A percentile compares a stretch with the other conserved stretches of the same genome.
Conservation (phyloP, 2,113 vertebrate genomes). For the Emydocephalus ijimae region DNA sequence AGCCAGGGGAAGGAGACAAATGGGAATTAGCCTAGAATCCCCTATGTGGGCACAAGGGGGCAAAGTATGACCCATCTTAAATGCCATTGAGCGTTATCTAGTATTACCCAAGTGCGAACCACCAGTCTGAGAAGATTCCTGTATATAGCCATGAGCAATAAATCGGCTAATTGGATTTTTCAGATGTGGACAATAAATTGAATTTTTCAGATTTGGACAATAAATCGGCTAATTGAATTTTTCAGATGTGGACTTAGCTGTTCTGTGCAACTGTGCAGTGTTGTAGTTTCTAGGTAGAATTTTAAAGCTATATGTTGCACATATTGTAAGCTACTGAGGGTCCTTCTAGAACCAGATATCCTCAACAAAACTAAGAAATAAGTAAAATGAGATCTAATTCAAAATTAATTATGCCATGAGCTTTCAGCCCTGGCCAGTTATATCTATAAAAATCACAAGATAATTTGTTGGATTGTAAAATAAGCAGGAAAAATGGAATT, state of each 20-base stretch:
- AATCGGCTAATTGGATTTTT: neutral
- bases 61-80: neutral
- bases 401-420: neutral
- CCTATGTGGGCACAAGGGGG: neutral
- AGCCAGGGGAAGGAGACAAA: neutral
- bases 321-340: neutral
- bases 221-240: neutral
- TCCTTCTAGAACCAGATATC: neutral
- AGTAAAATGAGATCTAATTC: neutral
- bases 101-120: neutral
- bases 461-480: neutral
- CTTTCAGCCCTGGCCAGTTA: neutral
- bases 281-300: neutral
- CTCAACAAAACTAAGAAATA: neutral
- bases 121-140: neutral
- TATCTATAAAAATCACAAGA: neutral
- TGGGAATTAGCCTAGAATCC: neutral
- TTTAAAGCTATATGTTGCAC: neutral
- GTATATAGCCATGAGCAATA: neutral
- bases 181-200: too few relatives aligned
- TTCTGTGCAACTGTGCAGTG: neutral
- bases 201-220: neutral
- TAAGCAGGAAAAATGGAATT: neutral
- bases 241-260: neutral
- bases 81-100: neutral